phyloP scores from a whole-genome alignment of 1,140 invertebrate genomes.

The Ceratina japonica region DNA sequence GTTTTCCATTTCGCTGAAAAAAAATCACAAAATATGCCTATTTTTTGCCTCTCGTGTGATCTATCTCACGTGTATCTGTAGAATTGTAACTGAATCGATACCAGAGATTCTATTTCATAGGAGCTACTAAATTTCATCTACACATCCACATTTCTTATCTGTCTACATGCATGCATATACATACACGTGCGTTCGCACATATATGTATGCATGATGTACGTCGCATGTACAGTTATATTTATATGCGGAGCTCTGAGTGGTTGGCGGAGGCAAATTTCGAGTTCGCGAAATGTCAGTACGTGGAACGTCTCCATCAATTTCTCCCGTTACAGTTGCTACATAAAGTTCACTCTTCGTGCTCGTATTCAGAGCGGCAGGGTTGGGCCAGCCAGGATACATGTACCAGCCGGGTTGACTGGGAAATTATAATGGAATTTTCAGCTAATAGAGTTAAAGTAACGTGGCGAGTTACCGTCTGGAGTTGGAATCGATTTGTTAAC shows the following conservation, averaged over 20 bases:
- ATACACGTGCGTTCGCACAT: no score
- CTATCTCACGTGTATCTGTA: no score
- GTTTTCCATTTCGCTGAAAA: no score
- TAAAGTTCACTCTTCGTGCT: constrained; percentile 9
- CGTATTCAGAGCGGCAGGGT: neutral
- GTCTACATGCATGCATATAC: neutral
- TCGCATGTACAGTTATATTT: neutral
- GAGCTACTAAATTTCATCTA: neutral
- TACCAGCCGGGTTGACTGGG: neutral
- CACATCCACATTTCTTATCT: neutral
- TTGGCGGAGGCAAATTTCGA: constrained; percentile 37
- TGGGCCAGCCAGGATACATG: constrained; percentile 10
- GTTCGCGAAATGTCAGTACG: constrained; percentile 35
- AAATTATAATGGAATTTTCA: constrained; percentile 45
- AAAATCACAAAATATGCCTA: no score
- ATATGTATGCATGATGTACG: neutral
- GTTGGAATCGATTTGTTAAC: constrained; percentile 44
- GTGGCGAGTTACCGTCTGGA: constrained; percentile 15
- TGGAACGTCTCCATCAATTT: constrained; percentile 46
- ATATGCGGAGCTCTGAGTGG: neutral
- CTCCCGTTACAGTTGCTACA: constrained; percentile 23
- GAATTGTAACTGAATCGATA: neutral
- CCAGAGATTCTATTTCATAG: neutral
- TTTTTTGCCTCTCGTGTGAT: no score
- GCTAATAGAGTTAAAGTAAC: constrained; percentile 41